These are phyloP conservation scores for Fragum fragum DNA, from an alignment of 2,888 invertebrate species.

Conservation along the genomic window DNA sequence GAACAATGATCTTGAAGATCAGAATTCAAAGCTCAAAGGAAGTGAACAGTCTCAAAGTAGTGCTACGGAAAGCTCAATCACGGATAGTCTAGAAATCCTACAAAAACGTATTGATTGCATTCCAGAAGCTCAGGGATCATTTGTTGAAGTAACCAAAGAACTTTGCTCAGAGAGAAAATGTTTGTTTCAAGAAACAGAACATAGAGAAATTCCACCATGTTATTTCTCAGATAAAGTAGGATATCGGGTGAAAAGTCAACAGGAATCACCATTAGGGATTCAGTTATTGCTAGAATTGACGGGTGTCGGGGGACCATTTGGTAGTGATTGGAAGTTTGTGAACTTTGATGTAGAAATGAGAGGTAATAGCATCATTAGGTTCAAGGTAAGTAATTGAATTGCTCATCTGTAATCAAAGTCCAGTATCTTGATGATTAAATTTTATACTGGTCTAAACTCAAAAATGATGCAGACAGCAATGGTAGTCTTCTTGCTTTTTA, in stretches of 20 bases:
- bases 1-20: conserved; percentile 31
- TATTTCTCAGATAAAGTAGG: conserved; percentile 65
- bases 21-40: conserved; percentile 10
- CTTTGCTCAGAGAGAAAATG: conserved; percentile 70
- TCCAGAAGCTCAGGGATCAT: conserved; percentile 65
- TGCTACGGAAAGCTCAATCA: conserved; percentile 5
- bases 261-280: conserved; percentile 57
- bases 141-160: conserved; percentile 61
- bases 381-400: conserved; percentile 77
- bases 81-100: conserved; percentile 29
- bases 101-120: conserved; percentile 71
- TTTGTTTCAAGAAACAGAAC: conserved; percentile 40
- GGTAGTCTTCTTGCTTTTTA: no score
- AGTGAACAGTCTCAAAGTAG: conserved; percentile 1
- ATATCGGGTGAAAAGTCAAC: conserved; percentile 55
- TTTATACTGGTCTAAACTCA: no score
- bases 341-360: conserved; percentile 73
- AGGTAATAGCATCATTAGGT: conserved; percentile 69
- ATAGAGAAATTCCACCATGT: conserved; percentile 56
- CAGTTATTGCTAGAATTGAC: conserved; percentile 54
- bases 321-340: conserved; percentile 60
- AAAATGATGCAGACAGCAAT: no score
- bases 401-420: no score
- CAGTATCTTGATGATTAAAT: no score
- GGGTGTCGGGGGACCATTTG: conserved; percentile 69